Percentiles rank a stretch among this genome's conserved stretches.
Conservation (phyloP, 2,888 invertebrate species). For the Eupithecia insigniata region DNA sequence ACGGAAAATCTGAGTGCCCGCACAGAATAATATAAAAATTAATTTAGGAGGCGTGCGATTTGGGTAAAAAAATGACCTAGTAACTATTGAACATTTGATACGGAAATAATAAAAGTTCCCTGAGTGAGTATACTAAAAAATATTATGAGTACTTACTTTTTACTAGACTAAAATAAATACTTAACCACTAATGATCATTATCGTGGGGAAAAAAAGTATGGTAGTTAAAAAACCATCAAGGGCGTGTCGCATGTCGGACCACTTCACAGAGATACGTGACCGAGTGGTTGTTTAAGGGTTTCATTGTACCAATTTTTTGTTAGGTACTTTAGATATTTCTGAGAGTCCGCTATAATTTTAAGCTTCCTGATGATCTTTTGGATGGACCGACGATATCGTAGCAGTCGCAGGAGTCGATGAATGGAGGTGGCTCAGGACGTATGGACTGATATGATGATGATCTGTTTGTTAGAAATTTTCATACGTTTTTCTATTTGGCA, state of each 20-base stretch:
- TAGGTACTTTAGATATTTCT: not conserved
- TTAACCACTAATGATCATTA: not conserved
- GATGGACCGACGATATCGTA: too few relatives aligned
- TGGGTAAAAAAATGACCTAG: not conserved
- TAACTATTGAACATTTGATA: not conserved
- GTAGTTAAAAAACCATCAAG: not conserved
- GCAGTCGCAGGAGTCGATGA: too few relatives aligned
- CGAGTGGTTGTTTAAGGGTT: not conserved
- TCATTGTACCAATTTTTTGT: not conserved
- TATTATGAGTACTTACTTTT: not conserved
- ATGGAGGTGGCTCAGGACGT: too few relatives aligned
- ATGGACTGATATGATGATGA: too few relatives aligned
- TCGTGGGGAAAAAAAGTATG: not conserved
- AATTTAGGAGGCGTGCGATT: not conserved
- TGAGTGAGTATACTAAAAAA: not conserved
- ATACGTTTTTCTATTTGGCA: too few relatives aligned
- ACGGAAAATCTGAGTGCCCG: not conserved
- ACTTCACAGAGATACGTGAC: not conserved
- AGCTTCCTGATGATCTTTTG: too few relatives aligned
- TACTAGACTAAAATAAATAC: not conserved
- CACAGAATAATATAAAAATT: not conserved
- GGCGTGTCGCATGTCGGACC: not conserved
- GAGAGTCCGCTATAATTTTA: not conserved
- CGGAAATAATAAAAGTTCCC: not conserved
- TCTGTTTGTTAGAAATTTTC: too few relatives aligned